Percentiles rank a stretch among this genome's conserved stretches.
Conservation (phyloP, 2,888 invertebrate genomes). For the Metacarcinus magister region DNA sequence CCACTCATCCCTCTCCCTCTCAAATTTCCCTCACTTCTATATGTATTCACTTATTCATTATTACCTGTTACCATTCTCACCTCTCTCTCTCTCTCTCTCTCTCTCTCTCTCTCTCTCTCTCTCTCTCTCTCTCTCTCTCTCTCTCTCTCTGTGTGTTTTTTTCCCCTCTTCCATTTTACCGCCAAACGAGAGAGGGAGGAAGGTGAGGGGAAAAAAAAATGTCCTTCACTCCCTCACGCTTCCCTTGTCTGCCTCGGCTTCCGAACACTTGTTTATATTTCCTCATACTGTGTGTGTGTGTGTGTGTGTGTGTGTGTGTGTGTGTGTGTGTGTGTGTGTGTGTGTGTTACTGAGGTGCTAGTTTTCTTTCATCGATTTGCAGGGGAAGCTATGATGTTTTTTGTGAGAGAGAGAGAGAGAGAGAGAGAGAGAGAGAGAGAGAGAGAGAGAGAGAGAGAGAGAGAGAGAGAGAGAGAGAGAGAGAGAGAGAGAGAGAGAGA, state of each 20-base stretch:
- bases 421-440: neutral
- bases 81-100: neutral
- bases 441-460: neutral
- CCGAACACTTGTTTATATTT: neutral
- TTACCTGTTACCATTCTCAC: neutral
- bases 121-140: no score
- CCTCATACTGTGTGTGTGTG: no score
- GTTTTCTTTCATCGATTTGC: neutral
- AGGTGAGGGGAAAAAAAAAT: no score
- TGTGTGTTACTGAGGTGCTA: no score
- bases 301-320: no score
- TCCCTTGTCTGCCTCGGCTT: neutral
- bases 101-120: neutral
- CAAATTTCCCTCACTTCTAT: neutral
- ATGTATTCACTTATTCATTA: no score
- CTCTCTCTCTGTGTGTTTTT: no score
- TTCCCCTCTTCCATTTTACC: no score
- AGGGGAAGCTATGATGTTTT: neutral
- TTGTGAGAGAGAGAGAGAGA: neutral
- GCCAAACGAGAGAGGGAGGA: no score
- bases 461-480: neutral
- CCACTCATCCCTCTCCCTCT: neutral
- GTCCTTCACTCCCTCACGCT: neutral
- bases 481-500: conserved; percentile 26
- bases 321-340: no score